Evolutionary conservation across 2,888 invertebrate genomes (phyloP).

Genomic region (Archaeoteleia sp.): DNA sequence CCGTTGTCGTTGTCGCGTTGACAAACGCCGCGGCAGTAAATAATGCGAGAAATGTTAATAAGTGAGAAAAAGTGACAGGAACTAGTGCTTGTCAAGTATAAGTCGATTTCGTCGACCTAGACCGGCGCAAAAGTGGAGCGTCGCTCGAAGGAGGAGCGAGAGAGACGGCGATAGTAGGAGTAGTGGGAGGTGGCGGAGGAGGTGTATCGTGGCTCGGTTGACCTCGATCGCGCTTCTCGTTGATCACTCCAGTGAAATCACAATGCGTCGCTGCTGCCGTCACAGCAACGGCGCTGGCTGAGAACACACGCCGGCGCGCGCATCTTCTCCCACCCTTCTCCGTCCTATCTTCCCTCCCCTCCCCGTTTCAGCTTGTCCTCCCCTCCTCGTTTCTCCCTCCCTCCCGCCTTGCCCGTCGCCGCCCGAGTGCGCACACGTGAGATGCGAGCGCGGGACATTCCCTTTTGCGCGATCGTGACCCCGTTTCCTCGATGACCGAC

Average conservation of each 20-base stretch:
- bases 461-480: conserved; percentile 72
- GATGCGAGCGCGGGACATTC: conserved; percentile 58
- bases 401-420: conserved; percentile 47
- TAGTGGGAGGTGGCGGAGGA: conserved; percentile 26
- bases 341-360: conserved; percentile 17
- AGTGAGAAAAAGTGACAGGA: conserved; percentile 23
- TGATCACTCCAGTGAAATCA: conserved; percentile 61
- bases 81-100: not conserved
- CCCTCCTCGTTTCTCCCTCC: conserved; percentile 24
- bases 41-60: not conserved
- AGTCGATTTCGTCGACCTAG: conserved; percentile 11
- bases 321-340: conserved; percentile 34
- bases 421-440: conserved; percentile 45
- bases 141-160: conserved; percentile 11
- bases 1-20: too few relatives aligned
- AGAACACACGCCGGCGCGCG: conserved; percentile 47
- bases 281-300: conserved; percentile 49
- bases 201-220: conserved; percentile 52
- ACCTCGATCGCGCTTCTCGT: conserved; percentile 56
- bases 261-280: conserved; percentile 55
- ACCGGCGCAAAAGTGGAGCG: conserved; percentile 11
- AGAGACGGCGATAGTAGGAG: conserved; percentile 37
- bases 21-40: too few relatives aligned
- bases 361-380: too few relatives aligned
- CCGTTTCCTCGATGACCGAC: conserved; percentile 71